A percentile compares a stretch with the other conserved stretches of the same genome.
These are phyloP conservation scores for Lordiphosa stackelbergi DNA, from an alignment of 1,140 invertebrate genomes.

Conservation along the genomic window DNA sequence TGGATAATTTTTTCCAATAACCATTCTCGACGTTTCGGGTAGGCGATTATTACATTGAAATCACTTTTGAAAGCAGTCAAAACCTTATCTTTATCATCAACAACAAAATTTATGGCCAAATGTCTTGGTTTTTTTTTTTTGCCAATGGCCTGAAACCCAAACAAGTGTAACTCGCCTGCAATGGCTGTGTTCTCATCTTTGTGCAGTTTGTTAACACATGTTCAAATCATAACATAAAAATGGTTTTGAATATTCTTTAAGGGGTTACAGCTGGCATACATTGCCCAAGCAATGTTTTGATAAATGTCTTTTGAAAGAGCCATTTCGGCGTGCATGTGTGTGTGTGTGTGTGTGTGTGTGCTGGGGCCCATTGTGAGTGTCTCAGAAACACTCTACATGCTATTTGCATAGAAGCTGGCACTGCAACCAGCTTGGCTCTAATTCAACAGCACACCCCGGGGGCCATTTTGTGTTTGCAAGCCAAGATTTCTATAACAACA, in stretches of 20 bases:
- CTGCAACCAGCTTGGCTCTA: constrained; percentile 8
- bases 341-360: constrained; percentile 1
- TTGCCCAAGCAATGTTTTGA: constrained; percentile 58
- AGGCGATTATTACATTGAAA: too few relatives aligned
- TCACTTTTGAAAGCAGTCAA: too few relatives aligned
- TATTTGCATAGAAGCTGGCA: constrained; percentile 17
- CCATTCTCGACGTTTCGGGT: too few relatives aligned
- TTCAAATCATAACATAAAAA: constrained; percentile 46
- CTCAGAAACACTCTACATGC: constrained; percentile 27
- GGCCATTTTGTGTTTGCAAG: background rate
- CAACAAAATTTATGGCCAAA: too few relatives aligned
- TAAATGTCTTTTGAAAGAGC: constrained; percentile 47
- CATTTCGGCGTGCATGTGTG: constrained; percentile 11
- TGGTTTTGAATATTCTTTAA: constrained; percentile 59
- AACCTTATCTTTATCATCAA: too few relatives aligned
- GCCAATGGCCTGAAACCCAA: too few relatives aligned
- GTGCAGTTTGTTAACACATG: constrained; percentile 53
- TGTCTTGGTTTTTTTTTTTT: too few relatives aligned
- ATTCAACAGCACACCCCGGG: constrained; percentile 10
- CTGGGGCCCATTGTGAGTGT: constrained; percentile 21
- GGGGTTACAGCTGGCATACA: constrained; percentile 13
- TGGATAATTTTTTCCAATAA: too few relatives aligned
- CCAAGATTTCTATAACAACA: too few relatives aligned
- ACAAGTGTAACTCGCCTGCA: too few relatives aligned
- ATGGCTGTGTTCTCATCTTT: background rate